Conservation (phyloP, 2,113 vertebrate genomes). For the Acanthochromis polyacanthus region DNA sequence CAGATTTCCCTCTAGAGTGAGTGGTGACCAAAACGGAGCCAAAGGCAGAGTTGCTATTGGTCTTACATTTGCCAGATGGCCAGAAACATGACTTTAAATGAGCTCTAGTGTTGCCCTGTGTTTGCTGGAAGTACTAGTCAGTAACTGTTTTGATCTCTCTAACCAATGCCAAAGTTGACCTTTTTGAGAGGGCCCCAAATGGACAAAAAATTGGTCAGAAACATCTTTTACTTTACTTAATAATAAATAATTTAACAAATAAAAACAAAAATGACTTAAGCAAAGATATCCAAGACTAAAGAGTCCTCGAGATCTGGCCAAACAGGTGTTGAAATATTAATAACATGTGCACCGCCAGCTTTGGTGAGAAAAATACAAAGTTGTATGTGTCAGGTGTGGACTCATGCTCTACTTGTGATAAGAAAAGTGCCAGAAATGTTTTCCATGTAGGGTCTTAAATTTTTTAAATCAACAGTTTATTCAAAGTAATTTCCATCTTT, state of each 20-base stretch:
- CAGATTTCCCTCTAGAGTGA: too few relatives aligned
- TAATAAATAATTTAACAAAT: too few relatives aligned
- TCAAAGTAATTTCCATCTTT: slow-evolving; percentile 33
- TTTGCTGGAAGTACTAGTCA: neutral
- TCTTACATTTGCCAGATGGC: too few relatives aligned
- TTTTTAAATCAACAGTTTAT: slow-evolving; percentile 10
- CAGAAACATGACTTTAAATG: slow-evolving; percentile 1
- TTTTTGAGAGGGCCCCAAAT: neutral
- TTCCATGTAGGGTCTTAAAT: slow-evolving; percentile 11
- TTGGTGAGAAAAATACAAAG: slow-evolving; percentile 1
- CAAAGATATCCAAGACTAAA: neutral
- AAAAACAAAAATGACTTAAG: too few relatives aligned
- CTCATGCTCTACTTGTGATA: slow-evolving; percentile 6
- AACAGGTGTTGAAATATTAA: neutral
- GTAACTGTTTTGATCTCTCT: neutral
- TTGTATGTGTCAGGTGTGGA: neutral
- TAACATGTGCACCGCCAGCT: neutral
- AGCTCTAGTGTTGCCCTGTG: neutral
- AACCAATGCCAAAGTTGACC: too few relatives aligned
- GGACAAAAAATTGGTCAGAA: neutral
- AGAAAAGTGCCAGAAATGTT: slow-evolving; percentile 3
- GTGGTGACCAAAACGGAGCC: neutral
- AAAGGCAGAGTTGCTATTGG: neutral
- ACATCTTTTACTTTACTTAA: neutral
- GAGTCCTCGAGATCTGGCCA: neutral